phyloP scores from a whole-genome alignment of 2,888 invertebrate genomes.

The Sphaerophoria taeniata region DNA sequence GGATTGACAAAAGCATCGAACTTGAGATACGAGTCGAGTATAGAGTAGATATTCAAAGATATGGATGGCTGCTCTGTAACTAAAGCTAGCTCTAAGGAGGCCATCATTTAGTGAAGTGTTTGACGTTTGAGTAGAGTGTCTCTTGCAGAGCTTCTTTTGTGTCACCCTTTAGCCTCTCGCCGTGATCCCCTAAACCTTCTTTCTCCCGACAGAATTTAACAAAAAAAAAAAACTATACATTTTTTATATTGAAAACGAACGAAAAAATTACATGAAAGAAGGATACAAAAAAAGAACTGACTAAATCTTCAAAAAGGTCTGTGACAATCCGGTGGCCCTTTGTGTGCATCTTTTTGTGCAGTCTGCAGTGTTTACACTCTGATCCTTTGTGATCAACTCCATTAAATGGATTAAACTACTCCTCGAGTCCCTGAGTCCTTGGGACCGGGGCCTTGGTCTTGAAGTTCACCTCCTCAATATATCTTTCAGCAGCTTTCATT shows the following conservation, averaged over 20 bases:
- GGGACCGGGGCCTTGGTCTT: constrained; percentile 29
- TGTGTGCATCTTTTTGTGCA: constrained; percentile 56
- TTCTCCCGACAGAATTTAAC: background rate
- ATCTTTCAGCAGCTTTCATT: constrained; percentile 3
- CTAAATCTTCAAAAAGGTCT: constrained; percentile 8
- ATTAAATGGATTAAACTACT: constrained; percentile 65
- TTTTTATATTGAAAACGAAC: constrained; percentile 9
- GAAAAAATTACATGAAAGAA: background rate
- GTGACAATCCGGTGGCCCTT: constrained; percentile 23
- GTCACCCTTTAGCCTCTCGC: background rate
- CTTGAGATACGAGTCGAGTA: constrained; percentile 6
- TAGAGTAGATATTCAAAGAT: constrained; percentile 7
- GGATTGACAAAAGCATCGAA: constrained; percentile 61
- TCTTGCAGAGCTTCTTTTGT: constrained; percentile 1
- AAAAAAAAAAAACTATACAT: background rate
- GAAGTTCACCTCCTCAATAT: constrained; percentile 27
- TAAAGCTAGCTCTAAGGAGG: constrained; percentile 27
- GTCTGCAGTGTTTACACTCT: constrained; percentile 41
- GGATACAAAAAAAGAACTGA: background rate
- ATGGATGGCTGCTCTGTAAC: constrained; percentile 22
- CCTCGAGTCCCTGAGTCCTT: constrained; percentile 20
- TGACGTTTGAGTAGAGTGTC: background rate
- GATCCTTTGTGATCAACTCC: constrained; percentile 70
- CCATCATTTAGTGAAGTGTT: constrained; percentile 33
- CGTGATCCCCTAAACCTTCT: background rate